Evolutionary conservation across 1,140 invertebrate species (phyloP).

Genomic region (Popillia japonica): DNA sequence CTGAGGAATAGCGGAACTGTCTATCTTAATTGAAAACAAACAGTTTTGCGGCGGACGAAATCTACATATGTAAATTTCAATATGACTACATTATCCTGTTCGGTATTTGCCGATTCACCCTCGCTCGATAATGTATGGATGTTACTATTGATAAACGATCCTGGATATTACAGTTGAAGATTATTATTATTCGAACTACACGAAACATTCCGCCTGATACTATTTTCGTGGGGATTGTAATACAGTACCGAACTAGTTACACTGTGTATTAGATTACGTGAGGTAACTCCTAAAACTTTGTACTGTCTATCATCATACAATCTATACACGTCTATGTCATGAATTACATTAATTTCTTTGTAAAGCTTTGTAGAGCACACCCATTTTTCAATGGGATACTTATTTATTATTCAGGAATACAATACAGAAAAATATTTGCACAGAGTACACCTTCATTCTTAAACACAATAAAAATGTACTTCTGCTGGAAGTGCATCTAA

Average conservation of each 20-base stretch:
- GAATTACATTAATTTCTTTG: too few species aligned
- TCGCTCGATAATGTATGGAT: conserved; percentile 43
- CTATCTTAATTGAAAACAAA: conserved; percentile 44
- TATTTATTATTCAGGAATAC: too few species aligned
- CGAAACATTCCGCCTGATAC: conserved; percentile 28
- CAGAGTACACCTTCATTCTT: too few species aligned
- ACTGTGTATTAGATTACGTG: background rate
- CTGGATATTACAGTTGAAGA: conserved; percentile 39
- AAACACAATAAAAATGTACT: too few species aligned
- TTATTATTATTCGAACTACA: conserved; percentile 34
- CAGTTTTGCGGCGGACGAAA: conserved; percentile 41
- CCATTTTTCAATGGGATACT: too few species aligned
- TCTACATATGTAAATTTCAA: conserved; percentile 45
- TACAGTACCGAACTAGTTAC: background rate
- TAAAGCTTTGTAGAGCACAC: too few species aligned
- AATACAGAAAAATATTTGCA: too few species aligned
- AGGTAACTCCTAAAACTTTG: background rate
- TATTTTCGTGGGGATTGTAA: conserved; percentile 16
- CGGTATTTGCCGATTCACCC: conserved; percentile 40
- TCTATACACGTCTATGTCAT: too few species aligned
- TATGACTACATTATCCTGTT: conserved; percentile 44
- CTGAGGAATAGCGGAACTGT: conserved; percentile 26
- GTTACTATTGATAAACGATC: conserved; percentile 44
- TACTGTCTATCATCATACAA: too few species aligned
- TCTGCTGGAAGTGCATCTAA: too few species aligned